Percentiles rank a stretch among this genome's conserved stretches.
Evolutionary conservation across 2,888 invertebrate species (phyloP).

Genomic region (Sisyra terminalis): DNA sequence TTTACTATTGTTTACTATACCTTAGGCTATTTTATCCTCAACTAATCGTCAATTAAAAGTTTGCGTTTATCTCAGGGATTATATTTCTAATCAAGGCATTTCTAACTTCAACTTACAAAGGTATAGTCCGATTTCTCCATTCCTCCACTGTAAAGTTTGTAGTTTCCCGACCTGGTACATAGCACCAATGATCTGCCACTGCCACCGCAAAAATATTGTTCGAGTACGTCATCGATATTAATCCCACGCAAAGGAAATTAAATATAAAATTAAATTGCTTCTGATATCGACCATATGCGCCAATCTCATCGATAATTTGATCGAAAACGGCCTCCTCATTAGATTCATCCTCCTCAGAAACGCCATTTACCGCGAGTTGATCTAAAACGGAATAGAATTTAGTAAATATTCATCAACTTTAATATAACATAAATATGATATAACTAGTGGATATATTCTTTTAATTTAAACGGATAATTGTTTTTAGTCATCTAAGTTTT

Average conservation of each 20-base stretch:
- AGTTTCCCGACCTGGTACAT: constrained; percentile 30
- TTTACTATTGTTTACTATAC: too few relatives aligned
- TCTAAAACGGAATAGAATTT: too few relatives aligned
- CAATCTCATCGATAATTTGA: constrained; percentile 31
- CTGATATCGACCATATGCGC: constrained; percentile 36
- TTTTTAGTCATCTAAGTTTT: too few relatives aligned
- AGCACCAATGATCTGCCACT: constrained; percentile 40
- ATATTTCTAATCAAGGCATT: constrained; percentile 3
- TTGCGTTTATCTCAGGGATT: too few relatives aligned
- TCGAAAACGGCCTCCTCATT: constrained; percentile 29
- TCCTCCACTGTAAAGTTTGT: constrained; percentile 29
- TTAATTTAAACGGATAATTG: too few relatives aligned
- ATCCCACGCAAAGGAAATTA: constrained; percentile 28
- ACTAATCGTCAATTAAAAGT: too few relatives aligned
- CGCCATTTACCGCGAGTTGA: too few relatives aligned
- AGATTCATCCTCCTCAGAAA: too few relatives aligned
- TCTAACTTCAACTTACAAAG: constrained; percentile 25
- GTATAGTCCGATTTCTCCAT: constrained; percentile 34
- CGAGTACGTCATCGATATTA: constrained; percentile 32
- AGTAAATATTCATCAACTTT: too few relatives aligned
- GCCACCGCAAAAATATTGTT: constrained; percentile 34
- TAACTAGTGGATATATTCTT: too few relatives aligned
- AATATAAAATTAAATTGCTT: constrained; percentile 29
- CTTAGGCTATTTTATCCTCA: too few relatives aligned
- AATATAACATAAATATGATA: too few relatives aligned